A percentile compares a stretch with the other conserved stretches of the same genome.
Evolutionary conservation across 2,113 vertebrate species (phyloP).

Genomic region (Microtus montanus): DNA sequence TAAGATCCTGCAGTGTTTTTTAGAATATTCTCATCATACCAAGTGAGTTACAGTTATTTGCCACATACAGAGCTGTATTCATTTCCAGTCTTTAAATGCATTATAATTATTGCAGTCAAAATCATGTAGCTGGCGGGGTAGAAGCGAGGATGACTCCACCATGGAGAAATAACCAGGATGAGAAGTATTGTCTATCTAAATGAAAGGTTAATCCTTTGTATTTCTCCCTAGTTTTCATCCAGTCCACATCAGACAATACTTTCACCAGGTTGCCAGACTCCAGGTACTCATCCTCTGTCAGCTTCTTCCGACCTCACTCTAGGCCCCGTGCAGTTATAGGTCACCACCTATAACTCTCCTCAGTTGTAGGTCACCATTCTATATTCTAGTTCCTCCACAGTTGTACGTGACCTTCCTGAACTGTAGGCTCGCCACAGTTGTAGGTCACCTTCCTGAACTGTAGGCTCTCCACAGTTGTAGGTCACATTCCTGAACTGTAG

Average conservation of each 20-base stretch:
- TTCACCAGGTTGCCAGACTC: not conserved
- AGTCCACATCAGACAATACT: not conserved
- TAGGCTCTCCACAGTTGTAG: too few relatives aligned
- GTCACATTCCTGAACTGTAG: too few relatives aligned
- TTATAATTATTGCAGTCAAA: not conserved
- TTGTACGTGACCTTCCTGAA: too few relatives aligned
- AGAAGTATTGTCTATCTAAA: not conserved
- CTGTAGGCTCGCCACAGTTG: too few relatives aligned
- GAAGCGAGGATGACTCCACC: slow-evolving; percentile 4
- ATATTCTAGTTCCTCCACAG: too few relatives aligned
- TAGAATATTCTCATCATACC: not conserved
- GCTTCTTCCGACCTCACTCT: not conserved
- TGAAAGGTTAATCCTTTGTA: not conserved
- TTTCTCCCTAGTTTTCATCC: not conserved
- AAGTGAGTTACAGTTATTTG: not conserved
- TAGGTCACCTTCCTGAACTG: not conserved
- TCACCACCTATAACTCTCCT: not conserved
- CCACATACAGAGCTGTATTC: not conserved
- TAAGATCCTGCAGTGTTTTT: not conserved
- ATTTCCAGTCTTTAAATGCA: not conserved
- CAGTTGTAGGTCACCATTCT: not conserved
- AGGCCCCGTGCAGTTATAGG: not conserved
- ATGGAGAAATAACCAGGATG: not conserved
- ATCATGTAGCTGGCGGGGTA: not conserved
- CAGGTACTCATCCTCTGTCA: not conserved